Evolutionary conservation across 2,888 invertebrate genomes (phyloP).

Genomic region (Galerucella pusilla): DNA sequence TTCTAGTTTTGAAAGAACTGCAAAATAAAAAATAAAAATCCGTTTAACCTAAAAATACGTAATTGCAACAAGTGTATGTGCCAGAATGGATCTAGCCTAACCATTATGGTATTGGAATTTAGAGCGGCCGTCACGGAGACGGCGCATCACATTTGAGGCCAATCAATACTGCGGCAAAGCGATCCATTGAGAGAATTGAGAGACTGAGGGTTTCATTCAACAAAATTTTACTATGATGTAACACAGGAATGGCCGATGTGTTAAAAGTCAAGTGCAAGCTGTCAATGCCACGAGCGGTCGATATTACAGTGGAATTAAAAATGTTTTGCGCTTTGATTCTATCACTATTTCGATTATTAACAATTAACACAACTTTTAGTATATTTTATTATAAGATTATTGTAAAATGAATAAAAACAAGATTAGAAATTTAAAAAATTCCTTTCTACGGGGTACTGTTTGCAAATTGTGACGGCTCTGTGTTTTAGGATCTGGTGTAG

Average conservation of each 20-base stretch:
- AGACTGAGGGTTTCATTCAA: slow-evolving; percentile 13
- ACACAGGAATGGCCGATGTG: neutral
- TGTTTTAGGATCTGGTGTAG: too few relatives aligned
- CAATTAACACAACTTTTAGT: too few relatives aligned
- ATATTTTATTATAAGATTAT: too few relatives aligned
- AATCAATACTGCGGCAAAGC: slow-evolving; percentile 18
- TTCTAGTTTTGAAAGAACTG: too few relatives aligned
- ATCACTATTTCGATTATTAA: neutral
- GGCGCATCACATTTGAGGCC: neutral
- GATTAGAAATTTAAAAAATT: too few relatives aligned
- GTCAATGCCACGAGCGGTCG: neutral
- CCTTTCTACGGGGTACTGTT: too few relatives aligned
- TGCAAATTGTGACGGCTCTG: too few relatives aligned
- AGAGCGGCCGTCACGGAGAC: neutral
- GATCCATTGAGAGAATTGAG: slow-evolving; percentile 1
- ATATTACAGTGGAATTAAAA: neutral
- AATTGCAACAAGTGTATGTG: slow-evolving; percentile 13
- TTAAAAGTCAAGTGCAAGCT: slow-evolving; percentile 5
- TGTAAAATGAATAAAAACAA: too few relatives aligned
- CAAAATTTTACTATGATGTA: slow-evolving; percentile 17
- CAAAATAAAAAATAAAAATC: too few relatives aligned
- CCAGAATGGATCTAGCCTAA: slow-evolving; percentile 11
- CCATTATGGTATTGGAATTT: neutral
- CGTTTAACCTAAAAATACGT: neutral
- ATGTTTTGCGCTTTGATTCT: neutral